Base-by-base conservation (phyloP, 2,797 vertebrate genomes). In the Philypnodon macrostomus region DNA sequence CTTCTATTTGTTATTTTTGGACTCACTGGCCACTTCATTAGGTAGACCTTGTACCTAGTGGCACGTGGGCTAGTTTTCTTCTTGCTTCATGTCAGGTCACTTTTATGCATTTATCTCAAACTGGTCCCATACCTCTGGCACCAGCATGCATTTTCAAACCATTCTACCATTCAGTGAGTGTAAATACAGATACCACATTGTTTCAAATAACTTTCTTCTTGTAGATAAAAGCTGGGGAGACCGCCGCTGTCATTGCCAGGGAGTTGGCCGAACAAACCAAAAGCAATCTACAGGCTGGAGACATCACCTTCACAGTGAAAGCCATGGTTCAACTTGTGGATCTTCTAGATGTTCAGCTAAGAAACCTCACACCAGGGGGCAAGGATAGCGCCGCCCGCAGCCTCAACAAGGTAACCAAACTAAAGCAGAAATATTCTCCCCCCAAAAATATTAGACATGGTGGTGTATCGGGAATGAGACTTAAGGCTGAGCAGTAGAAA, bases 271-370 rank as follows among this genome's bases (percentile, higher is more conserved):
- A 98, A 65, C 95, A 97, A 62, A 98, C 96, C 0, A 92, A 94
- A 75, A 92, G 75, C 47, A 94, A 93, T 35, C 71, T 99, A 53
- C 94, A 97, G 1, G 92, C 95, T 0, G 97, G 97, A 0, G 97
- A 99, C 77, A 93, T 98, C 70, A 91, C 92, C 0, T 98, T 93
- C 73, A 95, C 96, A 0, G 95, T 99, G 17, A 92, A 91, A 0
- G 93, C 94, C 65, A 93, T 99, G 92, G 93, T 96, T 18, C 95
- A 98, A 80, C 88, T 99, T 50, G 95, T 98, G 37, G 95, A 98
- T 55, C 88, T 99, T 40, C 87, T 99, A 0, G 96, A 99, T 0
- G 91, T 98, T 14, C 97, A 99, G 59, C 92, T 98, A 39, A 88
- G 95, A 13, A 98, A 97, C 81, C 86, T 99, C 60, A 98, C 96